Evolutionary conservation across 2,797 vertebrate genomes (phyloP).

Genomic region (Acrocephalus scirpaceus): DNA sequence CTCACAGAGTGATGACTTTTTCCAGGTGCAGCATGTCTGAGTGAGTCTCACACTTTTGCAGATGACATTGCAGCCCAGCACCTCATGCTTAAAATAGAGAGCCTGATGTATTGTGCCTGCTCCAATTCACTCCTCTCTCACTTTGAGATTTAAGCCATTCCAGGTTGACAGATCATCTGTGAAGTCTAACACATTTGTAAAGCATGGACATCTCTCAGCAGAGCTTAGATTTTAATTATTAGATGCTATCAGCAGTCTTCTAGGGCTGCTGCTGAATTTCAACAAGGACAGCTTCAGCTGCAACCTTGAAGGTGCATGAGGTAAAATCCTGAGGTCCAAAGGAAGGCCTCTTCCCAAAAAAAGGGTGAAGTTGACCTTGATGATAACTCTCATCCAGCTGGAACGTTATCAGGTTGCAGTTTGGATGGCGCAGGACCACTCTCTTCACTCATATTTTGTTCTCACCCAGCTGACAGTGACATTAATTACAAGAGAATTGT

Average conservation of each 20-base stretch:
- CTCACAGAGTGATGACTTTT: neutral
- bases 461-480: neutral
- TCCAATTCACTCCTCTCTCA: neutral
- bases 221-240: neutral
- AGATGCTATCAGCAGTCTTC: neutral
- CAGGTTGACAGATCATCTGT: neutral
- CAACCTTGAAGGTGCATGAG: neutral
- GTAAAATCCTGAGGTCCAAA: neutral
- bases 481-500: conserved; percentile 10
- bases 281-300: neutral
- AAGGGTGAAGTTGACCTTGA: neutral
- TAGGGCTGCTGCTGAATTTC: neutral
- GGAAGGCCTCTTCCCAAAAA: neutral
- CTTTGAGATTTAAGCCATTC: neutral
- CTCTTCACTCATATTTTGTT: neutral
- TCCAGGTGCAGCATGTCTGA: neutral
- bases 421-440: neutral
- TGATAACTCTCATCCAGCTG: neutral
- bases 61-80: neutral
- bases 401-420: neutral
- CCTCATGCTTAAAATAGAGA: fast-evolving
- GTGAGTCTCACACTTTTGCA: neutral
- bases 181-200: neutral
- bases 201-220: neutral
- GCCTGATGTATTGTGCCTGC: neutral